Base-by-base conservation (phyloP, 2,888 invertebrate genomes). In the Pyrocoelia pectoralis region DNA sequence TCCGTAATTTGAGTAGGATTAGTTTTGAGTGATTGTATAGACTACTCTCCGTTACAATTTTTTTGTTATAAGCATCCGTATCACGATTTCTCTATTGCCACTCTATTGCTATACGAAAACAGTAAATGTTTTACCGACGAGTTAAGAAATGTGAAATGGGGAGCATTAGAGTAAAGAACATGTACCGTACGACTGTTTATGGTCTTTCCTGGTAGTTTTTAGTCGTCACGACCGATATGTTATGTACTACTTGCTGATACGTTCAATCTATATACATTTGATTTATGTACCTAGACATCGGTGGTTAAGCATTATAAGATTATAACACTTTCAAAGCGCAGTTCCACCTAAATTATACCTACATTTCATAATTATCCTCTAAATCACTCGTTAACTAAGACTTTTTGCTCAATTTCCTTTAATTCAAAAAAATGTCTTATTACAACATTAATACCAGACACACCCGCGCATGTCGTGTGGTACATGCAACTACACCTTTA, bases 161-260 rank as follows among this genome's bases (percentile, higher is more conserved):
- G 63, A 55, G 55, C 63, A 68, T 64, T 62, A 69, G 66, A 66
- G 68, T 62, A 68, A 65, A 68, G 66, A 71, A 69, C 71, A 69
- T 71, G 71, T 67, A 67, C 69, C 56, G 62, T 67, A 53, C 64
- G 67, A 59, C 69, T 70, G 70, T 72, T 72, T 72, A 72, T 73
- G 67, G 72, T 69, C 73, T 75, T 76, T 76, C 77, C 77, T 76
- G 76, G 76, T 79, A 76, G 77, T 78, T 78, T 77, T 75, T 71
- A 77, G 70, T 66, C 73, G 75, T 78, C 79, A 78, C 79, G 78
- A 79, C 75, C 76, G 74, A 74, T 77, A 75, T 77, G 78, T 79
- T 76, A 71, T 75, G 76, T 76, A 77, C 76, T 74, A 77, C 77
- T 77, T 77, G 76, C 76, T 75, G 75, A 75, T 77, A 77, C 71